These are phyloP conservation scores for Cephus pygmeus DNA, from an alignment of 2,888 invertebrate species.

Conservation along the genomic window DNA sequence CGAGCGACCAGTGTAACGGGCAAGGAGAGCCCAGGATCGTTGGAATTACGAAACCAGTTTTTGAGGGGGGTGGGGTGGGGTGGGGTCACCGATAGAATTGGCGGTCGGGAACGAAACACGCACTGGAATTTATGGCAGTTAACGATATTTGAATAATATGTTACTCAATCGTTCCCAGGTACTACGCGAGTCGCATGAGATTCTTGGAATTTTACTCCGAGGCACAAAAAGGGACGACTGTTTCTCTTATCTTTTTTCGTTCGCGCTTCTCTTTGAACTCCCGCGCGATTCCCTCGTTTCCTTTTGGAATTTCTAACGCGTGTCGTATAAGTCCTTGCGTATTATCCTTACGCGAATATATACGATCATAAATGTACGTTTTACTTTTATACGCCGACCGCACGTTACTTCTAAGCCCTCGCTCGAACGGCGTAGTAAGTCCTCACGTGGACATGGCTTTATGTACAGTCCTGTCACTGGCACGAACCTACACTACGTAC, in stretches of 20 bases:
- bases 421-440: not conserved
- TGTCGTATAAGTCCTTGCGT: not conserved
- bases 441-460: not conserved
- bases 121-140: not conserved
- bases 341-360: not conserved
- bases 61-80: not conserved
- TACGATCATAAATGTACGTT: not conserved
- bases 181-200: not conserved
- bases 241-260: too few species aligned
- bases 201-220: not conserved
- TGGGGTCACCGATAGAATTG: not conserved
- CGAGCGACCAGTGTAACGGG: not conserved
- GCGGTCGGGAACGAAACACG: not conserved
- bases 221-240: not conserved
- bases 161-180: not conserved
- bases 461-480: slow-evolving; percentile 4
- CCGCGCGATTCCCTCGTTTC: not conserved
- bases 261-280: too few species aligned
- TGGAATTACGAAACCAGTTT: not conserved
- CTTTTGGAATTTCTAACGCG: not conserved
- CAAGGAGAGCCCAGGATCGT: not conserved
- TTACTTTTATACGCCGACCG: not conserved
- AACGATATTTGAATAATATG: not conserved
- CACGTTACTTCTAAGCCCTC: not conserved
- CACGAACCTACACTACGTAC: not conserved